Evolutionary conservation across 92 coral and sea anemone species (phyloP), one percentile per base, ranked within the genome.

Genomic region (Zoanthus sansibaricus): DNA sequence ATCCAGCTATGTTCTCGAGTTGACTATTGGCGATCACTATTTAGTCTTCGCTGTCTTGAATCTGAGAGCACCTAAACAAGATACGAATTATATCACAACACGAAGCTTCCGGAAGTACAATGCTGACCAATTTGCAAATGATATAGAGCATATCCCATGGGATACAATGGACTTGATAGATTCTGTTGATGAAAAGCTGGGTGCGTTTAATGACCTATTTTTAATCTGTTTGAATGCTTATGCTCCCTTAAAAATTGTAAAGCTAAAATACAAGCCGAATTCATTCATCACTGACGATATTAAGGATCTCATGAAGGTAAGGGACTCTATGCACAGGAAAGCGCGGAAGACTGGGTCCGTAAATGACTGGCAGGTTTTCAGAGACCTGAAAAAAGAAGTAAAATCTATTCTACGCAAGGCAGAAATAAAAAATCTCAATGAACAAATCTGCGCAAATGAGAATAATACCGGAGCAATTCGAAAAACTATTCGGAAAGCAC

Each of bases 161-260:
- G 47, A 0, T 8, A 75, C 62, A 31, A 31, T 75, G 37, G 78
- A 75, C 61, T 32, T 75, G 31, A 48, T 47, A 46, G 80, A 76
- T 44, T n/a, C 80, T n/a, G 9, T 17, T 9, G 80, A 76, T n/a
- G 80, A 76, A 76, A 76, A n/a, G 80, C 46, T 52, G 15, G 80
- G 51, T 76, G 80, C 80, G 44, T 76, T 76, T 64, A 76, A 51
- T 44, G 80, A 76, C 51, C 49, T 20, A 76, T 54, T 76, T 44
- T 67, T 54, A 51, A 51, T 67, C 21, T 76, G 82, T 44, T 67
- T 76, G 46, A 76, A 76, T 67, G 20, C 66, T 51, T 48, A 76
- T 67, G 21, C 82, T 76, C 82, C 82, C 51, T 42, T 76, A 51
- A 76, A 76, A 76, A 76, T 67, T 20, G 18, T 76, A 47, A 76